These are phyloP conservation scores for Macrotis lagotis DNA, from an alignment of 2,113 vertebrate genomes.

Conservation along the genomic window DNA sequence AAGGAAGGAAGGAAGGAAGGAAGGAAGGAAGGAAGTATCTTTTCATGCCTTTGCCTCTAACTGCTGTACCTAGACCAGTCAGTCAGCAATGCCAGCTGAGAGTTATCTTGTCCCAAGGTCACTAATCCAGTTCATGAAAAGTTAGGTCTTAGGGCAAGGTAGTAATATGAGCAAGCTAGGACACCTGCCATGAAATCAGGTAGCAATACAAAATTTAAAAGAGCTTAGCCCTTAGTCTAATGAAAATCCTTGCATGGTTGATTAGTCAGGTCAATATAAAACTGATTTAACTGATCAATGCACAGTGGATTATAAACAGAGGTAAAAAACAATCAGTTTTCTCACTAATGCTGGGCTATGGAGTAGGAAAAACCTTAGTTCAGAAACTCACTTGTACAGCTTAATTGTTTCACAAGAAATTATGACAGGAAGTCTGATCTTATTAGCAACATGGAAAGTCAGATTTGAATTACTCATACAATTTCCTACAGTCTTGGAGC, in stretches of 20 bases:
- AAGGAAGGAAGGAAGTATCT: not conserved
- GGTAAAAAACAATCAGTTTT: constrained; percentile 51
- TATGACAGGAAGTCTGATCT: constrained; percentile 66
- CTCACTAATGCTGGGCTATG: constrained; percentile 36
- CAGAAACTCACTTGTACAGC: constrained; percentile 35
- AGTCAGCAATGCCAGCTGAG: not conserved
- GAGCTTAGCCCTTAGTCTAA: constrained; percentile 13
- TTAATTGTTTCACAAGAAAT: constrained; percentile 63
- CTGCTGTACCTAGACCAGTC: not conserved
- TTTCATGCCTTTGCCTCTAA: not conserved
- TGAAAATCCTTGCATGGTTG: not conserved
- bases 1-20: not conserved
- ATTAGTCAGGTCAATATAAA: constrained; percentile 40
- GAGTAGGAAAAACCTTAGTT: constrained; percentile 39
- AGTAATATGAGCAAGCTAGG: not conserved
- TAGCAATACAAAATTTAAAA: constrained; percentile 2
- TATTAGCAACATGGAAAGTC: constrained; percentile 74
- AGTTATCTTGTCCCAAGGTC: not conserved
- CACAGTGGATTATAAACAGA: constrained; percentile 22
- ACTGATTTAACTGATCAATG: not conserved
- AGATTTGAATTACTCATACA: constrained; percentile 58
- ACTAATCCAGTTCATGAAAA: not conserved
- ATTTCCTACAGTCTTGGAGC: constrained; percentile 53
- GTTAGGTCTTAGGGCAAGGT: not conserved
- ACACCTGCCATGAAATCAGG: not conserved